Evolutionary conservation across 2,113 vertebrate species (phyloP).

Genomic region (Elephas maximus): DNA sequence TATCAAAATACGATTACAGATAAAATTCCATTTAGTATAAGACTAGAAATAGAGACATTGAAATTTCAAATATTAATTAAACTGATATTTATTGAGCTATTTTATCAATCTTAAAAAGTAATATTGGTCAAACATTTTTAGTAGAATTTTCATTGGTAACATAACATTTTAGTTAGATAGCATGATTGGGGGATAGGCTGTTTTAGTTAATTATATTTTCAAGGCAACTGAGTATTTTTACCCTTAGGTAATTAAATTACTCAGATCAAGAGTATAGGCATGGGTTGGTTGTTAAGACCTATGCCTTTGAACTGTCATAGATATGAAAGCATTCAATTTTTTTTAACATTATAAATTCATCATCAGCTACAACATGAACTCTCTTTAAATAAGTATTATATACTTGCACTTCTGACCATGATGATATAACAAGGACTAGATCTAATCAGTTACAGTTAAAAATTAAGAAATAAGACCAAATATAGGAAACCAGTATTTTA

Average conservation of each 20-base stretch:
- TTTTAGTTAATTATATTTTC: background rate
- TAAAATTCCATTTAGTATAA: background rate
- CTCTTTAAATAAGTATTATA: background rate
- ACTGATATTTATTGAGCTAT: background rate
- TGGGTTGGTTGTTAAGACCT: background rate
- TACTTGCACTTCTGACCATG: background rate
- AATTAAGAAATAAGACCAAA: background rate
- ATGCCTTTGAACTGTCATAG: background rate
- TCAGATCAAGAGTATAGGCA: background rate
- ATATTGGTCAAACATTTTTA: background rate
- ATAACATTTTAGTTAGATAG: background rate
- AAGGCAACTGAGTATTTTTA: background rate
- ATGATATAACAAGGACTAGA: background rate
- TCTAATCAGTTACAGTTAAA: background rate
- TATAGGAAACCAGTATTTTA: background rate
- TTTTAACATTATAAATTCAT: background rate
- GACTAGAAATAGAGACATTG: background rate
- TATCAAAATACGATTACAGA: background rate
- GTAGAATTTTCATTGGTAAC: background rate
- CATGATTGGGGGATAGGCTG: background rate
- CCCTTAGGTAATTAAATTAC: background rate
- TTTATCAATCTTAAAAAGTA: background rate
- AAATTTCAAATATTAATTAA: background rate
- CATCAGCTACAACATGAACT: background rate
- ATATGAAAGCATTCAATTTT: background rate